Base-by-base conservation (phyloP, 2,797 vertebrate species). In the Pangasius sanitwongsei region DNA sequence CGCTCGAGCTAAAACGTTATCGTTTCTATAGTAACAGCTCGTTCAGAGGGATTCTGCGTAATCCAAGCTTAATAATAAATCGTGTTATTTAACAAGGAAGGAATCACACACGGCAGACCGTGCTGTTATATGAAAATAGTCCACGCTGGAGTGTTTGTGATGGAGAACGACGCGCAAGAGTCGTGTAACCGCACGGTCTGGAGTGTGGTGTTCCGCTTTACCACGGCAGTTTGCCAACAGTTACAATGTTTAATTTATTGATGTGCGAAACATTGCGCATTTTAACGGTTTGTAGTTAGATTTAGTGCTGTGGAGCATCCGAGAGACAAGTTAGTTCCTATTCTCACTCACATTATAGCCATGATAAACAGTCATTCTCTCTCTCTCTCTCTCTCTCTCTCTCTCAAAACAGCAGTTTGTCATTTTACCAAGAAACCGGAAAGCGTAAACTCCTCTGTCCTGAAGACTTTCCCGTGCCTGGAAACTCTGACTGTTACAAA, bases 151-250 rank as follows among this genome's bases (percentile, higher is more conserved):
- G 63, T 50, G 74, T 75, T 8, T 44, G 20, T 74, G 72, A 41
- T 20, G 16, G 55, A 18, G 16, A 18, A 57, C 5, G 55, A 57
- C 16, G 55, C 4, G 0, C 15, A 55, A 16, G 15, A 16, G 55
- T 57, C 55, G 6, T 20, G 2, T 37, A 37, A 20, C 23, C 11
- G 1, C 1, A 18, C 2, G 0, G 1, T 57, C 28, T 20, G n/a
- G 1, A 61, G 1, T 6, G 31, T 61, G 8, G 28, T 23, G 0
- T 34, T n/a, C 25, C 6, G 0, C 78, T 13, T 37, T 15, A 31
- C 48, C 15, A 0, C 15, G 0, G 6, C 48, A n/a, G 13, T 15
- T 48, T 37, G 9, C 16, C 4, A 18, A 37, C 0, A 1, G 2
- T 53, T 31, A 34, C 25, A 6, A 0, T 23, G 53, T 34, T 34